phyloP scores from a whole-genome alignment of 2,888 invertebrate species.

The Iselma pallidipennis region DNA sequence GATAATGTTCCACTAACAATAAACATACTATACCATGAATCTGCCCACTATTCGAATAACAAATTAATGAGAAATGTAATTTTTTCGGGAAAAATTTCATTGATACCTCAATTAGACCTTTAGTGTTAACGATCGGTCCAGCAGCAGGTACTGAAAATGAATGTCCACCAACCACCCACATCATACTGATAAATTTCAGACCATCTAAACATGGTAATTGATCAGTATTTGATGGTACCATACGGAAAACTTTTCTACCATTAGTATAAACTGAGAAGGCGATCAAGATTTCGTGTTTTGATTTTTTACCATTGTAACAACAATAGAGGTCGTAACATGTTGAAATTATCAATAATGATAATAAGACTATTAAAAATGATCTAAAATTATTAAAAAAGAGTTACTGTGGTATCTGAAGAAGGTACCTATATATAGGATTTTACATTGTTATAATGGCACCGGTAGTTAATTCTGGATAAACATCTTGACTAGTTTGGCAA shows the following conservation, averaged over 20 bases:
- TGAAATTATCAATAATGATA: constrained; percentile 23
- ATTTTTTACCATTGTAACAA: constrained; percentile 31
- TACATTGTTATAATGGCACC: constrained; percentile 20
- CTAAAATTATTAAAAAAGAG: constrained; percentile 26
- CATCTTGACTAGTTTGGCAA: constrained; percentile 11
- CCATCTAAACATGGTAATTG: constrained; percentile 42
- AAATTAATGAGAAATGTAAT: no score
- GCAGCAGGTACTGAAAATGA: constrained; percentile 9
- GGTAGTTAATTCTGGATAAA: neutral
- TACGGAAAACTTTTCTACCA: constrained; percentile 35
- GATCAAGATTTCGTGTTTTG: constrained; percentile 26
- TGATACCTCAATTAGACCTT: constrained; percentile 13
- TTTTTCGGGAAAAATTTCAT: no score
- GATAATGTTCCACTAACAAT: constrained; percentile 25
- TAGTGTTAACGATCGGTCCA: constrained; percentile 15
- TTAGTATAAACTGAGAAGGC: constrained; percentile 40
- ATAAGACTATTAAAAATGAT: constrained; percentile 24
- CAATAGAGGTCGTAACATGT: constrained; percentile 36
- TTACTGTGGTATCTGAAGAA: no score
- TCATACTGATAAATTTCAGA: constrained; percentile 38
- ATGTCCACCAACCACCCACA: constrained; percentile 59
- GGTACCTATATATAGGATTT: no score
- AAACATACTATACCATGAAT: constrained; percentile 20
- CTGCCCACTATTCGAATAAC: no score
- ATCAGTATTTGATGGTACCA: constrained; percentile 30